Evolutionary conservation across 2,888 invertebrate genomes (phyloP), one percentile per base, ranked within the genome.

Genomic region (Mesochorus sp.): DNA sequence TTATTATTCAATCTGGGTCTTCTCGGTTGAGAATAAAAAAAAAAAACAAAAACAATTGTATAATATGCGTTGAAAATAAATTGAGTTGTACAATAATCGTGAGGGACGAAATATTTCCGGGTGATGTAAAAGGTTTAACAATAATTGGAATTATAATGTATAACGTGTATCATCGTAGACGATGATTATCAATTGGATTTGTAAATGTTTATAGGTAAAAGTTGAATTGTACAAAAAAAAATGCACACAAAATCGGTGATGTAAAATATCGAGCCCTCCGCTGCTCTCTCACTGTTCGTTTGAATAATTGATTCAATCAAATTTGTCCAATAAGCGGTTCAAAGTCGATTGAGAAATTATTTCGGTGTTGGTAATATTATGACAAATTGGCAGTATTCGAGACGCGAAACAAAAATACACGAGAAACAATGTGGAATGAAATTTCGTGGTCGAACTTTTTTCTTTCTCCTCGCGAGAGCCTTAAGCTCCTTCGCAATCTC

Each of bases 401-500:
- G n/a, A 39, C 14, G 17, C 17, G 17, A 49, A 19, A 37, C 0
- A 14, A 21, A n/a, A 24, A 17, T 53, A n/a, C n/a, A n/a, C n/a
- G n/a, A n/a, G n/a, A n/a, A n/a, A n/a, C n/a, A n/a, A n/a, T 28
- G n/a, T 24, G 24, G 64, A 34, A 44, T 53, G 44, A 31, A 34
- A n/a, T n/a, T n/a, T n/a, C 10, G 17, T 31, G 47, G 24, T 10
- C 14, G 51, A 31, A 34, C 8, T 5, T 5, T 4, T 12, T 8
- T 3, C 28, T 64, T 47, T 47, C 6, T 37, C 21, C 37, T 10
- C 8, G 3, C 12, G 1, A n/a, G 19, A 19, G n/a, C n/a, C 34
- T 76, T 42, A 80, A 17, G 39, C 67, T n/a, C n/a, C n/a, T n/a
- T n/a, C n/a, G n/a, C n/a, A n/a, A 14, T 73, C 47, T 21, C 80